These are phyloP conservation scores for Papilio dardanus DNA, from an alignment of 1,140 invertebrate genomes.

Conservation along the genomic window DNA sequence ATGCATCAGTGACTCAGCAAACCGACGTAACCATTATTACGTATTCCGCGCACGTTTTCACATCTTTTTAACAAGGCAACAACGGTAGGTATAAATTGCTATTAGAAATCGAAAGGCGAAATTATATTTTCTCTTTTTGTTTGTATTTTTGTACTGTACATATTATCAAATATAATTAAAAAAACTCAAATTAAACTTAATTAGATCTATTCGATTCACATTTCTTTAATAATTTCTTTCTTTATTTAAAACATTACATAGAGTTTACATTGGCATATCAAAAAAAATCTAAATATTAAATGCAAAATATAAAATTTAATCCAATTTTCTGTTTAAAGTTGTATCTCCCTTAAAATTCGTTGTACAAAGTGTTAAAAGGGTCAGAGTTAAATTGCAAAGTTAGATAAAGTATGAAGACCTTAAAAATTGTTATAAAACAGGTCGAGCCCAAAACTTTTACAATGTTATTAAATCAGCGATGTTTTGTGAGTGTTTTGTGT, in stretches of 20 bases:
- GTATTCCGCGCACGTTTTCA: constrained; percentile 23
- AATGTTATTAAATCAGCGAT: constrained; percentile 19
- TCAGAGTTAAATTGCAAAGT: constrained; percentile 28
- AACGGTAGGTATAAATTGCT: background rate
- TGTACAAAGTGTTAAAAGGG: background rate
- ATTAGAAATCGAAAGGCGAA: constrained; percentile 5
- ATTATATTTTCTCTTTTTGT: background rate
- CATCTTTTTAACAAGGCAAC: constrained; percentile 29
- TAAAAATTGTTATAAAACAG: constrained; percentile 28
- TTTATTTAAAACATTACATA: too few relatives aligned
- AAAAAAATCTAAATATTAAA: background rate
- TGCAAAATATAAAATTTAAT: background rate
- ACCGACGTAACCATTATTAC: background rate
- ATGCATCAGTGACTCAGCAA: constrained; percentile 5
- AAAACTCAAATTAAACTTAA: too few relatives aligned
- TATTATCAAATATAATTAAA: too few relatives aligned
- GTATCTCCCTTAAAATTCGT: background rate
- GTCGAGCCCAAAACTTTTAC: constrained; percentile 14
- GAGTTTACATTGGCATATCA: background rate
- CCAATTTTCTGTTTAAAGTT: background rate
- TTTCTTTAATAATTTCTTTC: too few relatives aligned
- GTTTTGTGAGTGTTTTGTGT: background rate
- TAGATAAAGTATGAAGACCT: background rate
- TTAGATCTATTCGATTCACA: background rate
- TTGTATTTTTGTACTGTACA: background rate